A percentile compares a stretch with the other conserved stretches of the same genome.
Conservation (phyloP, 2,113 vertebrate species). For the Hymenochirus boettgeri region DNA sequence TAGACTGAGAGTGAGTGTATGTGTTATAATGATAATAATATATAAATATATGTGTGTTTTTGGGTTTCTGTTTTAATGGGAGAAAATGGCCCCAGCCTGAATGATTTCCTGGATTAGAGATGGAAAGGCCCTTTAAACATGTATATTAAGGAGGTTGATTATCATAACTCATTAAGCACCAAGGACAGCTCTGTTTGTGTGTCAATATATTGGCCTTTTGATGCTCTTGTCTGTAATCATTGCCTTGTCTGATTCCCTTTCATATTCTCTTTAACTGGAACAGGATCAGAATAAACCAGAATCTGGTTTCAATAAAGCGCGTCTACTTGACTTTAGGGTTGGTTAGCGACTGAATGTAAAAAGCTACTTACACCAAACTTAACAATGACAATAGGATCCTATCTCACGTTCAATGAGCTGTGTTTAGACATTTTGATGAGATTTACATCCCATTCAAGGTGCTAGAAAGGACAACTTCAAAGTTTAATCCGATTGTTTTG, state of each 20-base stretch:
- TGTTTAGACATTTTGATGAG: background rate
- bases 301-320: background rate
- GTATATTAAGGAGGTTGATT: constrained; percentile 32
- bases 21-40: too few relatives aligned
- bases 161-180: constrained; percentile 37
- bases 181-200: constrained; percentile 27
- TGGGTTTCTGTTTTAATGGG: too few relatives aligned
- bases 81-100: background rate
- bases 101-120: constrained; percentile 18
- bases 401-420: too few relatives aligned
- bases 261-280: background rate
- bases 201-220: constrained; percentile 35
- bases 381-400: too few relatives aligned
- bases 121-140: constrained; percentile 22
- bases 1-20: too few relatives aligned
- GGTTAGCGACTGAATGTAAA: background rate
- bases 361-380: too few relatives aligned
- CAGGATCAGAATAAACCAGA: background rate
- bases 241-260: background rate
- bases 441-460: background rate
- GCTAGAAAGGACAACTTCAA: background rate
- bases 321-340: background rate
- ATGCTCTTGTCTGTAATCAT: constrained; percentile 10
- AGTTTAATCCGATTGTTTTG: background rate
- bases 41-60: too few relatives aligned